Evolutionary conservation across 2,888 invertebrate genomes (phyloP).

Genomic region (Griposia aprilina): DNA sequence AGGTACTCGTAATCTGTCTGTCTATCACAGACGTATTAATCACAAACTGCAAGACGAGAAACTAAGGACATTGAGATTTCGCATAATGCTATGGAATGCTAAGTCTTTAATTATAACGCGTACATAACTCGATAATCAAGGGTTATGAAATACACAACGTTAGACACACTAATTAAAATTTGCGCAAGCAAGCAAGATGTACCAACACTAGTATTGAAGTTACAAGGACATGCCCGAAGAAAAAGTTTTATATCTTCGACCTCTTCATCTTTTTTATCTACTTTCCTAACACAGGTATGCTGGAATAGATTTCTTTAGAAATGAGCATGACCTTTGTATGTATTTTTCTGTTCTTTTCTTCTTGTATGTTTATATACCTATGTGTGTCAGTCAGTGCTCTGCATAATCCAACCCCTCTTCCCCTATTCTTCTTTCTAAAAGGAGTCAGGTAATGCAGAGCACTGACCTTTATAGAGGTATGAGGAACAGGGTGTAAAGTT

Average conservation of each 20-base stretch:
- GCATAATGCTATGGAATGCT: neutral
- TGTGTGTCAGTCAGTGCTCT: too few species aligned
- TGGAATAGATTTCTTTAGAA: too few species aligned
- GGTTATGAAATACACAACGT: constrained; percentile 15
- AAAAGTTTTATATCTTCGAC: neutral
- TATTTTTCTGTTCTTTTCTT: too few species aligned
- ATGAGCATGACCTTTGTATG: too few species aligned
- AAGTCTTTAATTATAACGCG: neutral
- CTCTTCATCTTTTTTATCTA: too few species aligned
- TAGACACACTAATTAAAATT: neutral
- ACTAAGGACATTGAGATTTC: neutral
- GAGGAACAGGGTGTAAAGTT: too few species aligned
- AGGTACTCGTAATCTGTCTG: neutral
- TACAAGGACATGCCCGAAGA: neutral
- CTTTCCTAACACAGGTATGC: too few species aligned
- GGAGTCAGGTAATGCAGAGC: too few species aligned
- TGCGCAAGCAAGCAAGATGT: constrained; percentile 6
- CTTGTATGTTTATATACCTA: too few species aligned
- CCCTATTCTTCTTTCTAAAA: too few species aligned
- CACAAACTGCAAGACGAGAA: neutral
- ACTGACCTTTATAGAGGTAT: too few species aligned
- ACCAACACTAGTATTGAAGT: neutral
- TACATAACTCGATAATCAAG: constrained; percentile 9
- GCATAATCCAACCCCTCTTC: too few species aligned
- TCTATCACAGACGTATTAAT: neutral